Base-by-base conservation (phyloP, 2,797 vertebrate genomes). In the Zalophus californianus region DNA sequence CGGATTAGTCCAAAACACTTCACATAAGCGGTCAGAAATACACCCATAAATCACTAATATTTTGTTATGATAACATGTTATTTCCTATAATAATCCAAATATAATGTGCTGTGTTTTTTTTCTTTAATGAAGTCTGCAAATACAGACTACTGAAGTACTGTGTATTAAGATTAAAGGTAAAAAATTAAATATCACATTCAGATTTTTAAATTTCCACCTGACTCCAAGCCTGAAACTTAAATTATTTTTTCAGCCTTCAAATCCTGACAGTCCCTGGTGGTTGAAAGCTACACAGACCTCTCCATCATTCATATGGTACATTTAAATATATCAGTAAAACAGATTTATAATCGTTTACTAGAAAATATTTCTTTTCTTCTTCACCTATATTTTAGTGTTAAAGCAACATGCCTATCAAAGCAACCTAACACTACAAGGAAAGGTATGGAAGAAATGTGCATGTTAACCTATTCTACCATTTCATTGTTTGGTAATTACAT, bases 391-490 rank as follows among this genome's bases (percentile, higher is more conserved):
- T 73, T 93, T 25, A 52, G n/a, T 92, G 62, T 95, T 96, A 95
- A 96, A 95, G 77, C n/a, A 97, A 92, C 35, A 86, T 35, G 87
- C 25, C 25, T 83, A 52, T 73, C 70, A 91, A 96, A 96, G 66
- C 62, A 93, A 86, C 62, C 82, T 95, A 72, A 54, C 78, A 91
- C 13, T 77, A 50, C 1, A 90, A 77, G 91, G 62, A 96, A 88
- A 94, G 82, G 68, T 32, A 87, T 35, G 25, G 35, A 95, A 96
- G 35, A 96, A 92, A 96, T 91, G 60, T 66, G 60, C 56, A 75
- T 54, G 41, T 78, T 83, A 68, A 86, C 89, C 97, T 97, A 78
- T 4, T 62, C 97, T 98, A 94, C 7, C 29, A 73, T 92, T 91
- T 96, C 73, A 97, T 7, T 77, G 68, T 90, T 92, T 86, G 62